Evolutionary conservation across 2,888 invertebrate species (phyloP).

Genomic region (Cephus nigrinus): DNA sequence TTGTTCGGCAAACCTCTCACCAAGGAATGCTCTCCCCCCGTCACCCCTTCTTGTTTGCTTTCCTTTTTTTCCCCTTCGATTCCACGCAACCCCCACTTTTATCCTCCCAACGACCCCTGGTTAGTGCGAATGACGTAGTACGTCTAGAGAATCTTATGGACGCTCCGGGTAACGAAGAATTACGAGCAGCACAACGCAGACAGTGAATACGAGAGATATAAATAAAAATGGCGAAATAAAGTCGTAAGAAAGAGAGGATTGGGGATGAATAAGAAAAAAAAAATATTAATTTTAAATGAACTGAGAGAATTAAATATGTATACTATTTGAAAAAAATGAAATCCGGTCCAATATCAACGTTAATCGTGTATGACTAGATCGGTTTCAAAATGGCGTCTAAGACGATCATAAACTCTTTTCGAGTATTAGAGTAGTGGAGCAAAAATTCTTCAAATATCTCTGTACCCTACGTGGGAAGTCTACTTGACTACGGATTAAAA

Average conservation of each 20-base stretch:
- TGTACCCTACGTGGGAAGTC: too few species aligned
- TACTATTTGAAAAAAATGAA: background rate
- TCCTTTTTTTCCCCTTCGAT: background rate
- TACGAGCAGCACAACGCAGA: background rate
- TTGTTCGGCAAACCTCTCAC: background rate
- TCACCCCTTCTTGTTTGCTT: background rate
- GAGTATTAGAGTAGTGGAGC: too few species aligned
- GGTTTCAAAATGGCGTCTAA: background rate
- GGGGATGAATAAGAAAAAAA: background rate
- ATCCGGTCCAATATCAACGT: background rate
- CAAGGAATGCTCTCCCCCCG: background rate
- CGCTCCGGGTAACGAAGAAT: background rate
- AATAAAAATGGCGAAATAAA: background rate
- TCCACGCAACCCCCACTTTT: background rate
- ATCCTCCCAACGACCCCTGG: background rate
- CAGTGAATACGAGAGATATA: background rate
- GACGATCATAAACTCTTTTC: background rate
- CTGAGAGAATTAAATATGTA: background rate
- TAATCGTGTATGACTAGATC: background rate
- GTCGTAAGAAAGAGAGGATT: background rate
- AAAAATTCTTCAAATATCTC: too few species aligned
- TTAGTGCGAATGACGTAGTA: background rate
- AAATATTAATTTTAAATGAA: background rate
- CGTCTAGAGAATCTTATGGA: background rate
- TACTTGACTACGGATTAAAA: background rate